Conservation (phyloP, 2,888 invertebrate genomes). For the Acanthacorydalis orientalis region DNA sequence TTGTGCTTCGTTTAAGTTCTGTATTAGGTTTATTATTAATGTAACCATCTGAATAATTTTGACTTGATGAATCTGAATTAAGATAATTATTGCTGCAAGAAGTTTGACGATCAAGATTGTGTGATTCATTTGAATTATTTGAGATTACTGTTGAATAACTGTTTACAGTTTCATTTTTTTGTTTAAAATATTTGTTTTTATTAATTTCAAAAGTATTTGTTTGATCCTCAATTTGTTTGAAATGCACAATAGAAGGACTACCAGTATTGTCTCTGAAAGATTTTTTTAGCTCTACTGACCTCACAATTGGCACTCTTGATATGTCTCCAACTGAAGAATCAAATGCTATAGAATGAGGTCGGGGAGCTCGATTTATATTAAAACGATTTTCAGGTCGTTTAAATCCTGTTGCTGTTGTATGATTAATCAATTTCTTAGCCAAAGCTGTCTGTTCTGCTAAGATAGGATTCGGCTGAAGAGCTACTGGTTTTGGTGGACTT, state of each 20-base stretch:
- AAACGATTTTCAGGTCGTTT: conserved; percentile 20
- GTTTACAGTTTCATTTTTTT: not conserved
- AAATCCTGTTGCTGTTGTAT: conserved; percentile 17
- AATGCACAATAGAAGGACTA: conserved; percentile 18
- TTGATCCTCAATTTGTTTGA: conserved; percentile 7
- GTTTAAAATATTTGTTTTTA: not conserved
- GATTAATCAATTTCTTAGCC: conserved; percentile 14
- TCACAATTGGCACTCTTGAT: conserved; percentile 28
- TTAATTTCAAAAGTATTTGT: not conserved
- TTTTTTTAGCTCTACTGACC: conserved; percentile 32
- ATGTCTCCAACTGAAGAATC: conserved; percentile 21
- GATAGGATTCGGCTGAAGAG: not conserved
- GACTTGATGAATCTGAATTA: not conserved
- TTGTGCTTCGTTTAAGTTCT: not conserved
- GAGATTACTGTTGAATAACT: not conserved
- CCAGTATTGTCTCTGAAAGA: conserved; percentile 16
- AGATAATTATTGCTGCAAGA: not conserved
- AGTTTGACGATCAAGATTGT: too few species aligned
- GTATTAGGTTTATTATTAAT: not conserved
- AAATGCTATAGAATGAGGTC: conserved; percentile 22
- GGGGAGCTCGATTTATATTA: conserved; percentile 9
- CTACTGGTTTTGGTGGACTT: not conserved
- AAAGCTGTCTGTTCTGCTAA: conserved; percentile 1
- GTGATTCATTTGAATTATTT: too few species aligned
- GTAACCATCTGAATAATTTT: not conserved